Evolutionary conservation across 2,113 vertebrate genomes (phyloP).

Genomic region (Alces alces): DNA sequence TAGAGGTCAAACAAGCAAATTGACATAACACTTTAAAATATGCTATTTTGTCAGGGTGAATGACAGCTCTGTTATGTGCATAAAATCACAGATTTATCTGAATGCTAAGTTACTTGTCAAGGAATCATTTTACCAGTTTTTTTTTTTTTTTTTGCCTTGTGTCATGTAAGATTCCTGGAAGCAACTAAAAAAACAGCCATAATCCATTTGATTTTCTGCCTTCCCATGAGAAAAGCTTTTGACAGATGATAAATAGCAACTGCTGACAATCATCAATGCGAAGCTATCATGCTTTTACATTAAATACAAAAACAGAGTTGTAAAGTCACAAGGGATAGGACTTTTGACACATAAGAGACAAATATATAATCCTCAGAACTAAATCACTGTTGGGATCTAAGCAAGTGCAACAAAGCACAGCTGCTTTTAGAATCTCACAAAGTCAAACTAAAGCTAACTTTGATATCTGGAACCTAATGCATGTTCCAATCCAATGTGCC

Average conservation of each 20-base stretch:
- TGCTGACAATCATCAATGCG: conserved; percentile 93
- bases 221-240: conserved; percentile 91
- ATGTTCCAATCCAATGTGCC: conserved; percentile 55
- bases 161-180: conserved; percentile 90
- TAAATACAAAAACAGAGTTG: conserved; percentile 92
- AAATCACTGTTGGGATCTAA: conserved; percentile 83
- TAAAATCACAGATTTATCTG: conserved; percentile 77
- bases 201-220: conserved; percentile 95
- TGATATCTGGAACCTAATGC: conserved; percentile 79
- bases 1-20: conserved; percentile 74
- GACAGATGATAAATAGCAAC: conserved; percentile 96
- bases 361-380: conserved; percentile 86
- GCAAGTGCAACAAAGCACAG: conserved; percentile 82
- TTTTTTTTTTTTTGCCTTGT: conserved; percentile 80
- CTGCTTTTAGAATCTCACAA: conserved; percentile 81
- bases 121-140: conserved; percentile 76
- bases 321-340: conserved; percentile 91
- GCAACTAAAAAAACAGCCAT: conserved; percentile 89
- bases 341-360: conserved; percentile 89
- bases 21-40: conserved; percentile 74
- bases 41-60: conserved; percentile 64
- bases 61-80: conserved; percentile 74
- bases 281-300: conserved; percentile 89
- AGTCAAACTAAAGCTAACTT: conserved; percentile 82
- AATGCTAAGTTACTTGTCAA: conserved; percentile 80